Evolutionary conservation across 1,140 invertebrate species (phyloP).

Genomic region (Drosophila varians): DNA sequence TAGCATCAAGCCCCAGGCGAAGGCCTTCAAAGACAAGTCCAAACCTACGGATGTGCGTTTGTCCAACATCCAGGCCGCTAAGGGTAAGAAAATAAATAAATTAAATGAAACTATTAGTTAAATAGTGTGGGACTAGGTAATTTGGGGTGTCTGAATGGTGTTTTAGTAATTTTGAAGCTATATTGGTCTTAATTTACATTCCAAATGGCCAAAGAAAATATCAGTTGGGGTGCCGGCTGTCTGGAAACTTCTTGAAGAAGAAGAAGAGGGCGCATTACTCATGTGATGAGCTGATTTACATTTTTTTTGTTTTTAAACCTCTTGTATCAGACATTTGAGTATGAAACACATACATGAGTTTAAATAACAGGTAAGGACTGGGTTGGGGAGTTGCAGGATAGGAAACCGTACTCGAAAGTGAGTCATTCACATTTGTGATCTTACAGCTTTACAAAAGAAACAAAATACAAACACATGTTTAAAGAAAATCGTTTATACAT

Average conservation of each 20-base stretch:
- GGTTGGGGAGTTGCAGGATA: background rate
- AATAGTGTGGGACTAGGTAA: background rate
- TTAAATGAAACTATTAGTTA: conserved; percentile 7
- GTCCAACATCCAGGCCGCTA: conserved; percentile 98
- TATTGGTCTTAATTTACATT: background rate
- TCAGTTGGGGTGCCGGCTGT: conserved; percentile 69
- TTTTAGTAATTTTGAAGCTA: background rate
- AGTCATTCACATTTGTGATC: background rate
- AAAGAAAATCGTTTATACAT: background rate
- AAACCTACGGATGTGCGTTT: conserved; percentile 97
- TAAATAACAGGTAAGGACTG: background rate
- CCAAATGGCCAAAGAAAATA: conserved; percentile 35
- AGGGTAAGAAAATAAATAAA: conserved; percentile 89
- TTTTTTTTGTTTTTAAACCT: background rate
- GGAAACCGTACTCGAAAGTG: background rate
- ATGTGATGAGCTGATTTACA: conserved; percentile 53
- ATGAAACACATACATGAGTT: background rate
- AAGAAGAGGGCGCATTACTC: conserved; percentile 60
- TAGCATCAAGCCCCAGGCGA: conserved; percentile 67
- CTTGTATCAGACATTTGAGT: background rate
- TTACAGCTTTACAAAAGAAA: background rate
- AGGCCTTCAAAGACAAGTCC: conserved; percentile 93
- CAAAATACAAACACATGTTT: background rate
- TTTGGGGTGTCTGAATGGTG: conserved; percentile 15
- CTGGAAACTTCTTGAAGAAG: conserved; percentile 74